These are phyloP conservation scores for Alethe diademata DNA, from an alignment of 2,113 vertebrate species.

Conservation along the genomic window DNA sequence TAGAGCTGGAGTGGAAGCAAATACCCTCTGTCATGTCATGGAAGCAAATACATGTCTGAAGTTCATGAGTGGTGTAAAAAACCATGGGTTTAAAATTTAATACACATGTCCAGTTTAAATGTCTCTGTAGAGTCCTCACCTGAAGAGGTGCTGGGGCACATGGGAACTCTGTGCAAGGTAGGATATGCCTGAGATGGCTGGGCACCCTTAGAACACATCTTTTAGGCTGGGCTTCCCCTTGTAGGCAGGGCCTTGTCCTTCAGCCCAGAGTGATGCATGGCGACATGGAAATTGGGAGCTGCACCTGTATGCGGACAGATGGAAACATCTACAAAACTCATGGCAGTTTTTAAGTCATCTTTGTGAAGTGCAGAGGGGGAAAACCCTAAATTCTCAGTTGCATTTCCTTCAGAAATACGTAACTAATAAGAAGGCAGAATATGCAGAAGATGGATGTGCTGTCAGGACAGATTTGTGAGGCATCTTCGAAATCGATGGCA, in stretches of 20 bases:
- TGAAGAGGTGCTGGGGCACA: not conserved
- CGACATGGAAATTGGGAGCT: not conserved
- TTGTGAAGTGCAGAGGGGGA: not conserved
- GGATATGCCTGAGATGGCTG: accelerated
- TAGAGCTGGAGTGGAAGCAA: not conserved
- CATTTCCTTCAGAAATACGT: not conserved
- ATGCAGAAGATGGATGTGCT: not conserved
- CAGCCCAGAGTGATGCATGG: not conserved
- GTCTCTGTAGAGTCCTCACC: not conserved
- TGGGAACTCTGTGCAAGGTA: not conserved
- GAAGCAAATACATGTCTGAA: not conserved
- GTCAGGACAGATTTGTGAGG: not conserved
- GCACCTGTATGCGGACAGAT: too few relatives aligned
- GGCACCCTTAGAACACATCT: accelerated
- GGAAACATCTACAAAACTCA: not conserved
- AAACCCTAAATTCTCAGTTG: not conserved
- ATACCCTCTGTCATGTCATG: not conserved
- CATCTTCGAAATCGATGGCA: accelerated
- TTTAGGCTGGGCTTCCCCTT: accelerated
- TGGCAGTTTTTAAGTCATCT: not conserved
- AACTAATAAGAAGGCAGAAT: not conserved
- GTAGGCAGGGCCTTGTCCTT: not conserved
- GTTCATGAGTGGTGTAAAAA: not conserved
- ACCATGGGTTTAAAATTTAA: not conserved
- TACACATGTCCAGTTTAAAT: not conserved